Evolutionary conservation across 1,140 invertebrate species (phyloP).

Genomic region (Mycetomoellerius zeteki): DNA sequence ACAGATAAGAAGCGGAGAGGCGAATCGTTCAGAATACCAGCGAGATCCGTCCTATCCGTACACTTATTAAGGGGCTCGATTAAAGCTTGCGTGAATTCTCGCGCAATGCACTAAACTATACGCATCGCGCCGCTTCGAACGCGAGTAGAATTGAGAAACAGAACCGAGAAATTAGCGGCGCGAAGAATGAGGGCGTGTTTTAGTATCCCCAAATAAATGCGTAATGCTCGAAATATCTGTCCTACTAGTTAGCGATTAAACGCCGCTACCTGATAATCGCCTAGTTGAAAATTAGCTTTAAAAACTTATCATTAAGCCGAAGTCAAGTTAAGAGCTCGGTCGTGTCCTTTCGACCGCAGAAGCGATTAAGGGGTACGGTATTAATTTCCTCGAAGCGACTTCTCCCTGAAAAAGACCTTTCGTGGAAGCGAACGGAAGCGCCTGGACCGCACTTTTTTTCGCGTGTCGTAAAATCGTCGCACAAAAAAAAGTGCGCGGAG

Average conservation of each 20-base stretch:
- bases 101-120: slow-evolving; percentile 14
- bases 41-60: not conserved
- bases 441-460: slow-evolving; percentile 22
- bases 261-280: slow-evolving; percentile 11
- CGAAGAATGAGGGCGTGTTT: not conserved
- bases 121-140: not conserved
- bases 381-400: slow-evolving; percentile 37
- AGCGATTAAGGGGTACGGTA: slow-evolving; percentile 27
- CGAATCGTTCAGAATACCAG: slow-evolving; percentile 16
- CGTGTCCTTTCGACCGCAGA: slow-evolving; percentile 17
- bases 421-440: slow-evolving; percentile 52
- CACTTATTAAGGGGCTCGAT: slow-evolving; percentile 22
- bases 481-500: not conserved
- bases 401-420: slow-evolving; percentile 11
- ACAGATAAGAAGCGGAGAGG: slow-evolving; percentile 13
- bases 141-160: not conserved
- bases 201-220: slow-evolving; percentile 5
- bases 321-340: slow-evolving; percentile 10
- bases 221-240: not conserved
- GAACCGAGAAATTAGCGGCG: not conserved
- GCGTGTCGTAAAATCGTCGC: slow-evolving; percentile 36
- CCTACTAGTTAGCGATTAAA: not conserved
- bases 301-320: not conserved
- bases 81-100: slow-evolving; percentile 33
- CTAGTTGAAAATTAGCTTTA: slow-evolving; percentile 13